Conservation (phyloP, 2,113 vertebrate species). For the Ailuropoda melanoleuca region DNA sequence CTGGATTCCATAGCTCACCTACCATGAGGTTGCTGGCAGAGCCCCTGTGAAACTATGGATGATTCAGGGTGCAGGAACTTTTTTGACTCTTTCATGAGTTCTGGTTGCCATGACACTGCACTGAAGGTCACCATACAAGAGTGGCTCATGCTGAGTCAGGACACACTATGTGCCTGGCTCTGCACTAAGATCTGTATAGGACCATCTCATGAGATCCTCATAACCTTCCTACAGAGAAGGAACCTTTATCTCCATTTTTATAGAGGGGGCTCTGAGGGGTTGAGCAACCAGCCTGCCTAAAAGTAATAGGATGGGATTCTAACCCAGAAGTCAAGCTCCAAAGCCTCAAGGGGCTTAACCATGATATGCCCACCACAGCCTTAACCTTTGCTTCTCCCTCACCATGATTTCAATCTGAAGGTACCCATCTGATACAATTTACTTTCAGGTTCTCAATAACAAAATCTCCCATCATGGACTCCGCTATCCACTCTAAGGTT, state of each 20-base stretch:
- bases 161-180: neutral
- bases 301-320: neutral
- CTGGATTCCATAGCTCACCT: neutral
- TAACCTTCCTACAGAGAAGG: neutral
- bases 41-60: neutral
- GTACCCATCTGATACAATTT: neutral
- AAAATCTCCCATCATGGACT: neutral
- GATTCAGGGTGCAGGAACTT: slow-evolving; percentile 20
- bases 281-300: neutral
- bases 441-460: neutral
- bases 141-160: neutral
- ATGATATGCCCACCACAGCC: too few species aligned
- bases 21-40: neutral
- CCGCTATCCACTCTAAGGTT: neutral
- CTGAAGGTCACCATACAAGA: neutral
- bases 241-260: neutral
- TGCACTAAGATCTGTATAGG: neutral
- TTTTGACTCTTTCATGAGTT: neutral
- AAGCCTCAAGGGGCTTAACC: neutral
- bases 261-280: neutral
- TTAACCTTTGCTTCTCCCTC: neutral
- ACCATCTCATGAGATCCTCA: neutral
- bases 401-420: neutral
- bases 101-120: neutral
- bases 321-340: neutral